phyloP scores from a whole-genome alignment of 2,888 invertebrate species.

The Epiblema foenella region DNA sequence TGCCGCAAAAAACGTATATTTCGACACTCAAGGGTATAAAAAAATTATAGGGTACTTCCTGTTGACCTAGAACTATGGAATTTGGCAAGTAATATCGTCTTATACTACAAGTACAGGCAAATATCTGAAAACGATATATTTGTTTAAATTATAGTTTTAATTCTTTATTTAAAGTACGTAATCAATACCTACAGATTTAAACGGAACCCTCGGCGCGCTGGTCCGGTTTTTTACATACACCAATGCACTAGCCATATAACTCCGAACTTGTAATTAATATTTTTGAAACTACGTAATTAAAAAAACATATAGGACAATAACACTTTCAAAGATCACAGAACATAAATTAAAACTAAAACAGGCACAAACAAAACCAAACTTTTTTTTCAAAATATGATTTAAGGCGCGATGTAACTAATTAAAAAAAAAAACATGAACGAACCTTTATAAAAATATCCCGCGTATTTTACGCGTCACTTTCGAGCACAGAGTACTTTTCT shows the following conservation, averaged over 20 bases:
- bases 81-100: too few relatives aligned
- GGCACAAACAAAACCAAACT: constrained; percentile 10
- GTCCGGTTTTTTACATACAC: background rate
- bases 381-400: background rate
- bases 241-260: background rate
- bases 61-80: too few relatives aligned
- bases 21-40: too few relatives aligned
- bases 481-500: too few relatives aligned
- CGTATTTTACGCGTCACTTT: constrained; percentile 18
- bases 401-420: background rate
- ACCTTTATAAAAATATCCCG: constrained; percentile 18
- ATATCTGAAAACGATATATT: too few relatives aligned
- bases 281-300: background rate
- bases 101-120: too few relatives aligned
- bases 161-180: too few relatives aligned
- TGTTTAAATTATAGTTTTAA: too few relatives aligned
- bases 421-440: constrained; percentile 16
- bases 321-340: background rate
- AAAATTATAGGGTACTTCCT: too few relatives aligned
- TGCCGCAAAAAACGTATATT: too few relatives aligned
- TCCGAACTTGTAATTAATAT: background rate
- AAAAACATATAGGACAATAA: background rate
- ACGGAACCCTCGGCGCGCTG: too few relatives aligned
- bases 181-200: too few relatives aligned
- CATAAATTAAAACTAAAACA: constrained; percentile 10